phyloP scores from a whole-genome alignment of 2,797 vertebrate species.

The Telmatherina bonti region DNA sequence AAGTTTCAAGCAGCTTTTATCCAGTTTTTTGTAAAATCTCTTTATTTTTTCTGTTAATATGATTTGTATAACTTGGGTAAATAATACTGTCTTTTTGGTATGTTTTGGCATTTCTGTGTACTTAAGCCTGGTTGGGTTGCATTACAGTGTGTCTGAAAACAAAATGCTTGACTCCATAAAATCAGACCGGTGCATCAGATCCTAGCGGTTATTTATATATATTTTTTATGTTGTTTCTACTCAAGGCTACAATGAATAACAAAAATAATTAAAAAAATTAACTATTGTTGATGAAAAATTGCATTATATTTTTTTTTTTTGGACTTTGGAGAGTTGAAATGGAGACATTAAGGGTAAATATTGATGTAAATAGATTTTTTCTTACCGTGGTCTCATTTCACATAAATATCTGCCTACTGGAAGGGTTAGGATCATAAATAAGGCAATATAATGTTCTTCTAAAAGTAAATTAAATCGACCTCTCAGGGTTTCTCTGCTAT shows the following conservation, averaged over 20 bases:
- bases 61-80: background rate
- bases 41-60: background rate
- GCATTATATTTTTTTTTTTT: too few relatives aligned
- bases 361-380: background rate
- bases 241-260: constrained; percentile 21
- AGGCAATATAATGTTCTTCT: background rate
- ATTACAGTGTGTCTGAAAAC: constrained; percentile 19
- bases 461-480: constrained; percentile 4
- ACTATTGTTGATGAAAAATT: background rate
- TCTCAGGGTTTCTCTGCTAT: background rate
- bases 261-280: background rate
- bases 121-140: background rate
- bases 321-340: too few relatives aligned
- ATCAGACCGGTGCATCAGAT: constrained; percentile 4
- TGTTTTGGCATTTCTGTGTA: constrained; percentile 10
- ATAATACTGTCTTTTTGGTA: background rate
- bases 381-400: background rate
- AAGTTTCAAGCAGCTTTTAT: background rate
- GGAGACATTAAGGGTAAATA: background rate
- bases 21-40: background rate
- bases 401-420: background rate
- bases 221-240: constrained; percentile 1
- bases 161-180: constrained; percentile 17
- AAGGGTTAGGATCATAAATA: background rate
- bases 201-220: too few relatives aligned